These are phyloP conservation scores for Tetramorium alpestre DNA, from an alignment of 1,140 invertebrate genomes.

Conservation along the genomic window DNA sequence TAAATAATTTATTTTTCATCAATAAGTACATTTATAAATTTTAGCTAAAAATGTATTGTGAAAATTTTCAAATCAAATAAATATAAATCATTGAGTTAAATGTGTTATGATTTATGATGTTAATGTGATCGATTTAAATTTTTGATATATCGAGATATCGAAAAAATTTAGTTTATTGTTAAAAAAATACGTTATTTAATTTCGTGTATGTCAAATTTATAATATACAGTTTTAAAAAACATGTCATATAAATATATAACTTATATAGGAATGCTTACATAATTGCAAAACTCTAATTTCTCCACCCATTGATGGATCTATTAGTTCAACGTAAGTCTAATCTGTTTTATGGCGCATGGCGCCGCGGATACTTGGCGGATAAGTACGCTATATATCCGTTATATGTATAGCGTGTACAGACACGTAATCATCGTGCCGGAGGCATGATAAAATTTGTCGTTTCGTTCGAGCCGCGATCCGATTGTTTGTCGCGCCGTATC, in stretches of 20 bases:
- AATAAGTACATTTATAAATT: neutral
- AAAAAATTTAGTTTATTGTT: neutral
- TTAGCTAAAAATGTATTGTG: neutral
- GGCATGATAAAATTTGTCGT: constrained; percentile 72
- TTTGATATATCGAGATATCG: neutral
- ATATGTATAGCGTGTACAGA: constrained; percentile 44
- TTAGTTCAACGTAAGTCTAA: constrained; percentile 70
- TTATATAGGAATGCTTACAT: constrained; percentile 4
- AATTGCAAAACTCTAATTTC: constrained; percentile 64
- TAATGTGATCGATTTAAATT: neutral
- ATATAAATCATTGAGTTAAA: neutral
- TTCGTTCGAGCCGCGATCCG: constrained; percentile 60
- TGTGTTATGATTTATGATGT: neutral
- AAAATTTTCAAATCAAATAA: neutral
- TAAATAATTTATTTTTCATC: neutral
- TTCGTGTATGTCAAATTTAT: neutral
- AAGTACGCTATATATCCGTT: constrained; percentile 46
- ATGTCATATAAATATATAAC: neutral
- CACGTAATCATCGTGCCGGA: constrained; percentile 45
- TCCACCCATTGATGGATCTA: constrained; percentile 59
- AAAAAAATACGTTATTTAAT: neutral
- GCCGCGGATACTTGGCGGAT: constrained; percentile 62
- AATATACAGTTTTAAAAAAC: neutral
- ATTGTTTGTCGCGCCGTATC: constrained; percentile 72
- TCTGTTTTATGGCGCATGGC: constrained; percentile 78